Evolutionary conservation across 2,888 invertebrate genomes (phyloP).

Genomic region (Lithodes maja): DNA sequence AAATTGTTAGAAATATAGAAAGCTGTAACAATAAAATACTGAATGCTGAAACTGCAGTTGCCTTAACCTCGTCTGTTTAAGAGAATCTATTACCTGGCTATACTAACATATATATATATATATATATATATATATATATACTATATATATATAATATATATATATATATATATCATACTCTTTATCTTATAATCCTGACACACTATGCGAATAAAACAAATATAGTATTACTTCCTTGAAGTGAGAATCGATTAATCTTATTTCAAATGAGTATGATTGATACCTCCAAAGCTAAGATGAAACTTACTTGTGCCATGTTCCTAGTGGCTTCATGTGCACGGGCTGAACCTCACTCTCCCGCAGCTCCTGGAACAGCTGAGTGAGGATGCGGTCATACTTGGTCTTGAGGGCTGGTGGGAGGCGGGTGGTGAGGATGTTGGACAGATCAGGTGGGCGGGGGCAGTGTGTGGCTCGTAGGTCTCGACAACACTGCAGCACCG

Average conservation of each 20-base stretch:
- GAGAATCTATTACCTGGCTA: too few relatives aligned
- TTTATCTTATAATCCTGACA: too few relatives aligned
- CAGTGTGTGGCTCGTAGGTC: slow-evolving; percentile 51
- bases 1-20: too few relatives aligned
- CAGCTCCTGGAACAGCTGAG: slow-evolving; percentile 47
- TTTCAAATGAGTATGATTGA: not conserved
- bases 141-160: too few relatives aligned
- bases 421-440: slow-evolving; percentile 30
- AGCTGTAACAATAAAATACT: too few relatives aligned
- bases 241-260: not conserved
- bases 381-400: slow-evolving; percentile 53
- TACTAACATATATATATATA: too few relatives aligned
- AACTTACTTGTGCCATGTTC: slow-evolving; percentile 29
- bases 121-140: too few relatives aligned
- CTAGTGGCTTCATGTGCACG: slow-evolving; percentile 42
- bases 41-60: too few relatives aligned
- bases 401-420: slow-evolving; percentile 33
- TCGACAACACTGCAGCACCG: slow-evolving; percentile 48
- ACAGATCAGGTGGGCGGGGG: slow-evolving; percentile 50
- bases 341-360: slow-evolving; percentile 49
- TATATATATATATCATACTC: too few relatives aligned
- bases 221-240: too few relatives aligned
- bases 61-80: too few relatives aligned
- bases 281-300: not conserved
- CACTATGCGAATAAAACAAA: too few relatives aligned